These are phyloP conservation scores for human DNA, from an alignment of 2,113 vertebrate genomes.

Conservation along the genomic window GRCh38 chr1:208474001-208474500, in stretches of 20 bases:
- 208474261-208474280: background rate
- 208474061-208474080: background rate
- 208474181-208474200: background rate
- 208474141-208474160: background rate
- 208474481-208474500: background rate
- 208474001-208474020: background rate
- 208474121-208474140: background rate
- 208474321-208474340: background rate
- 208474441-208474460: background rate
- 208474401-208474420: background rate
- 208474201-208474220: background rate
- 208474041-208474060: accelerated
- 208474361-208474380: background rate
- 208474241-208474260: background rate
- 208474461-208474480: background rate
- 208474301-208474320: background rate
- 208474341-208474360: background rate
- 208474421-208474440: background rate
- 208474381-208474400: background rate
- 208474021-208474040: background rate
- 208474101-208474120: background rate
- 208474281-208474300: background rate
- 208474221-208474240: background rate
- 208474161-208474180: background rate
- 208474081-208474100: accelerated